Conservation (phyloP, 2,113 vertebrate species). For the Gnathonemus longibarbis region DNA sequence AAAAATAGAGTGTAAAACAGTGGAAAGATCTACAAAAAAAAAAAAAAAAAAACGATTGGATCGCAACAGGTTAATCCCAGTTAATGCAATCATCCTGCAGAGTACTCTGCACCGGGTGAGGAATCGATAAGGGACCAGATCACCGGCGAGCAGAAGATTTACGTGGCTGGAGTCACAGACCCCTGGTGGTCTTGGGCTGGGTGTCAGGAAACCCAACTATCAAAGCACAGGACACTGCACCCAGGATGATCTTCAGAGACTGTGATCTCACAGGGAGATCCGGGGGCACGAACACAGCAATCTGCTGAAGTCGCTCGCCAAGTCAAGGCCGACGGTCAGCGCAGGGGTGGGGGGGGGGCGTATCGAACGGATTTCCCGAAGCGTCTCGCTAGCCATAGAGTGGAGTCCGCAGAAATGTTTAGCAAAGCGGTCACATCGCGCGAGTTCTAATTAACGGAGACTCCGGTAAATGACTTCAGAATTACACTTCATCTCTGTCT, state of each 20-base stretch:
- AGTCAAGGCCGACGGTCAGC: background rate
- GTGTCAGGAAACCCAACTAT: constrained; percentile 18
- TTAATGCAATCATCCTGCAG: constrained; percentile 22
- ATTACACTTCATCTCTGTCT: background rate
- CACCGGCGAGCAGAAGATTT: constrained; percentile 15
- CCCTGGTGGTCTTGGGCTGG: background rate
- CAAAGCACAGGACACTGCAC: background rate
- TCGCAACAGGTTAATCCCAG: constrained; percentile 26
- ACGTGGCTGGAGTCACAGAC: constrained; percentile 17
- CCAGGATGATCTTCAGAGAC: constrained; percentile 14
- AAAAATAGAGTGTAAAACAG: background rate
- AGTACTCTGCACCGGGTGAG: constrained; percentile 19
- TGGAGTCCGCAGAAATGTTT: background rate
- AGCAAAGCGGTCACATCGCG: background rate
- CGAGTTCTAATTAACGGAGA: background rate
- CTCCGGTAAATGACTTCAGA: background rate
- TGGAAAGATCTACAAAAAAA: background rate
- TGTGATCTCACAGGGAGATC: constrained; percentile 19
- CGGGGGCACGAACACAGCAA: background rate
- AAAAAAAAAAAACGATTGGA: background rate
- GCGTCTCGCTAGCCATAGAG: background rate
- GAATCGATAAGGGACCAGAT: constrained; percentile 24
- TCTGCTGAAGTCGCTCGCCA: background rate
- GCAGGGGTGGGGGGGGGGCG: background rate
- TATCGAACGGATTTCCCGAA: background rate